Base-by-base conservation (phyloP, 2,113 vertebrate genomes). In the Myotis brandtii region DNA sequence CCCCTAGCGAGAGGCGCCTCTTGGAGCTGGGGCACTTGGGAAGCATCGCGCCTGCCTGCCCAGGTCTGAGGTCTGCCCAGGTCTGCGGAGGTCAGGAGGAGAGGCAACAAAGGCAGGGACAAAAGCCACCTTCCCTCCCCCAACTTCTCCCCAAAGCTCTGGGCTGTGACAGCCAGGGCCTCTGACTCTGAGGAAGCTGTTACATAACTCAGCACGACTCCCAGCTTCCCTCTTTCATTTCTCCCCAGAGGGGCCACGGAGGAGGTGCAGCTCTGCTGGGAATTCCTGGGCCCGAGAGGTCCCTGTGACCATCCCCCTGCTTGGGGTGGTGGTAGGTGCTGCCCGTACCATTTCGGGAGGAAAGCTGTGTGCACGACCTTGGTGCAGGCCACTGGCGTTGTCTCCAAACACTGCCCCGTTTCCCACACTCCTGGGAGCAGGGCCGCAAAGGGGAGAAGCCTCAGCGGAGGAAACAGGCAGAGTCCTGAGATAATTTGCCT, bases 401-500 rank as follows among this genome's bases (percentile, higher is more conserved):
- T 62, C 94, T 72, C 52, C 6, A 27, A 1, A 0, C 37, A 0
- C 40, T 17, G 73, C 43, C 46, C 37, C 30, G 43, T 69, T 89
- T 43, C 75, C 93, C 79, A 52, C 30, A 20, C 90, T 50, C n/a
- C 73, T 37, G 81, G 89, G 94, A 88, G 72, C 81, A 62, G 72
- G 92, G 75, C 94, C 67, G 50, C 70, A 69, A 69, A 81, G 62
- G 34, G 92, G 75, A 89, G 95, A 96, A 91, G 73, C 70, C 56
- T 96, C 97, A 56, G 95, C 88, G 95, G 95, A 91, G 94, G 88
- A 96, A 95, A 79, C 80, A 83, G 93, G 62, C 95, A 1, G 2
- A 56, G 82, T 82, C 92, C 96, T 86, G 85, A 95, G 91, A 91
- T 96, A 69, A 95, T 95, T 97, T 96, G 96, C 89, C 64, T 94